Evolutionary conservation across 2,888 invertebrate genomes (phyloP).

Genomic region (Punctoribates punctum): DNA sequence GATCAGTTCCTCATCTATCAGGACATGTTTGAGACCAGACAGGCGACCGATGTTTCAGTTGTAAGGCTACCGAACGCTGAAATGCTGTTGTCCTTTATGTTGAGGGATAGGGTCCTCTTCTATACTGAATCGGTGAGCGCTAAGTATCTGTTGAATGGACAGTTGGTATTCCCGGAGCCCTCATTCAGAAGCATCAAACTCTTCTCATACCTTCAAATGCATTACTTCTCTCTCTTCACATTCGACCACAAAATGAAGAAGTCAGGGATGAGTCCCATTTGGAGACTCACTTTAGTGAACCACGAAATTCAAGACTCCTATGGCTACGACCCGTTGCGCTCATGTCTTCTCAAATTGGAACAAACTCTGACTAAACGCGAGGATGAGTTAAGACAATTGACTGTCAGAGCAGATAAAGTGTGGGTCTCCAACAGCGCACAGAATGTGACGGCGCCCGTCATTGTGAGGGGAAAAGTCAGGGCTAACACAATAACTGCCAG

Average conservation of each 20-base stretch:
- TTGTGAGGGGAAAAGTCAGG: conserved; percentile 34
- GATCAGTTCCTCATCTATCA: conserved; percentile 25
- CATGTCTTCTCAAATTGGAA: conserved; percentile 27
- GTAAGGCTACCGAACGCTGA: conserved; percentile 4
- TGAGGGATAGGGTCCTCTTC: neutral
- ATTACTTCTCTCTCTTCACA: conserved; percentile 24
- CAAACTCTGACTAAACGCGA: neutral
- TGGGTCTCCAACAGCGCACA: conserved; percentile 38
- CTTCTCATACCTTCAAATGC: neutral
- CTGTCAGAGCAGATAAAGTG: conserved; percentile 22
- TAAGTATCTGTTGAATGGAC: neutral
- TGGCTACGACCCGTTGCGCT: conserved; percentile 23
- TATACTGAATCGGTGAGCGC: neutral
- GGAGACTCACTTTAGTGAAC: conserved; percentile 15
- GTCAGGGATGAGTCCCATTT: neutral
- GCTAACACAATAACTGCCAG: neutral
- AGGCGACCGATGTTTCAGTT: conserved; percentile 5
- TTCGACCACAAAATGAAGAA: neutral
- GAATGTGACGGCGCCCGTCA: conserved; percentile 35
- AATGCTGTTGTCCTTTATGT: conserved; percentile 1
- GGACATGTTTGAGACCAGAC: neutral
- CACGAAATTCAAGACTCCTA: neutral
- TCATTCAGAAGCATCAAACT: neutral
- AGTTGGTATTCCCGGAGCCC: neutral
- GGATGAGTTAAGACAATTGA: neutral